phyloP scores from a whole-genome alignment of 2,797 vertebrate genomes.

The Danio aesculapii region DNA sequence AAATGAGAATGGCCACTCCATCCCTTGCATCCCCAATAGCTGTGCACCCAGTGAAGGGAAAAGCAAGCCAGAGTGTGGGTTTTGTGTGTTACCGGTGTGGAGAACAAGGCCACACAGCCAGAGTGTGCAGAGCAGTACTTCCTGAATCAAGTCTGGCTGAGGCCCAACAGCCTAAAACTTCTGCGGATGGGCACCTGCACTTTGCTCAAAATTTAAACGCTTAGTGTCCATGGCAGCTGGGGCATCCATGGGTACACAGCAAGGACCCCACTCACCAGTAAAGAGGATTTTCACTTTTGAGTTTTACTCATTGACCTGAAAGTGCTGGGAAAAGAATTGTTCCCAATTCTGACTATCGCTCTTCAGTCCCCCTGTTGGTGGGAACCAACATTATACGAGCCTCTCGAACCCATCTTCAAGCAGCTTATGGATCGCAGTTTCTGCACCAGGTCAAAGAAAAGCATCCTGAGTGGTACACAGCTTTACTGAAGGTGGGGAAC shows the following conservation, averaged over 20 bases:
- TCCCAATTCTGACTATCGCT: slow-evolving; percentile 47
- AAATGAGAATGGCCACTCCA: not conserved
- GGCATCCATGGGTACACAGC: slow-evolving; percentile 15
- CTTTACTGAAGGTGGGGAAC: slow-evolving; percentile 51
- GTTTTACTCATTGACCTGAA: no score
- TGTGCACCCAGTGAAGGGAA: not conserved
- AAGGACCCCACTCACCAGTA: not conserved
- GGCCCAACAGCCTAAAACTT: not conserved
- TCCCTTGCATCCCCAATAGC: not conserved
- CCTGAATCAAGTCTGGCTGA: not conserved
- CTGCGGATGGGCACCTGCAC: not conserved
- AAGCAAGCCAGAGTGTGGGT: not conserved
- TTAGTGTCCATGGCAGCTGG: slow-evolving; percentile 2
- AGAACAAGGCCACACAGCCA: slow-evolving; percentile 19
- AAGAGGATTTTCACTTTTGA: not conserved
- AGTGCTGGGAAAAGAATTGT: slow-evolving; percentile 48
- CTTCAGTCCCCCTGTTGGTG: slow-evolving; percentile 52
- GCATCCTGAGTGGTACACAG: slow-evolving; percentile 17
- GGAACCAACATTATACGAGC: slow-evolving; percentile 51
- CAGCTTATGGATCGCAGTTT: not conserved
- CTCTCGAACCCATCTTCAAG: not conserved
- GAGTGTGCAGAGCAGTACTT: slow-evolving; percentile 6
- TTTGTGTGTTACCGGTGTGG: not conserved
- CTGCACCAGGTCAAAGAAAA: slow-evolving; percentile 1
- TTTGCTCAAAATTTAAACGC: slow-evolving; percentile 20